Evolutionary conservation across 2,797 vertebrate species (phyloP).

Genomic region (Choloepus didactylus): DNA sequence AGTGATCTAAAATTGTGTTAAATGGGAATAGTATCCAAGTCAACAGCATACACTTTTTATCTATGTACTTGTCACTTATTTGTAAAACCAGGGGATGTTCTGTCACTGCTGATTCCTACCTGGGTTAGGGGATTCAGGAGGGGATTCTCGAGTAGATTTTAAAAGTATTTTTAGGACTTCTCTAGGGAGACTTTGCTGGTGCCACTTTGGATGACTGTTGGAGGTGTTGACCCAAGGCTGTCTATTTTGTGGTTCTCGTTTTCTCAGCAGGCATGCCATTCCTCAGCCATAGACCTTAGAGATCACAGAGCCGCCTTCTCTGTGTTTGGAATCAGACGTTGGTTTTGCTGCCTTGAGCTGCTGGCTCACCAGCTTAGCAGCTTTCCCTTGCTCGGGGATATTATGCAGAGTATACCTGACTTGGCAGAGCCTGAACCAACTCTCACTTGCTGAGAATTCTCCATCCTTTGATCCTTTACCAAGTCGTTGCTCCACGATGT

Average conservation of each 20-base stretch:
- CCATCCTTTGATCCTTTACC: conserved; percentile 73
- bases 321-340: conserved; percentile 39
- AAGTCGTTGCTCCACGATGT: conserved; percentile 59
- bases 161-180: conserved; percentile 3
- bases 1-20: conserved; percentile 16
- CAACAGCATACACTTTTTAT: neutral
- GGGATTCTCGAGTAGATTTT: conserved; percentile 10
- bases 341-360: neutral
- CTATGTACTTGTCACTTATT: neutral
- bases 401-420: conserved; percentile 25
- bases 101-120: neutral
- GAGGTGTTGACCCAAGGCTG: conserved; percentile 47
- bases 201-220: neutral
- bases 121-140: conserved; percentile 27
- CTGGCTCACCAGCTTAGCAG: conserved; percentile 17
- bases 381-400: neutral
- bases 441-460: conserved; percentile 42
- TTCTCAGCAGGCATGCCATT: neutral
- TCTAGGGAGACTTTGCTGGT: neutral
- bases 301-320: neutral
- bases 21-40: neutral
- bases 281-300: neutral
- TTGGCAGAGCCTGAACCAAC: conserved; percentile 6
- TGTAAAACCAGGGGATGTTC: conserved; percentile 1
- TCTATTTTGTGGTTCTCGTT: conserved; percentile 36